Base-by-base conservation (phyloP, 2,888 invertebrate genomes). In the Colletes collaris region DNA sequence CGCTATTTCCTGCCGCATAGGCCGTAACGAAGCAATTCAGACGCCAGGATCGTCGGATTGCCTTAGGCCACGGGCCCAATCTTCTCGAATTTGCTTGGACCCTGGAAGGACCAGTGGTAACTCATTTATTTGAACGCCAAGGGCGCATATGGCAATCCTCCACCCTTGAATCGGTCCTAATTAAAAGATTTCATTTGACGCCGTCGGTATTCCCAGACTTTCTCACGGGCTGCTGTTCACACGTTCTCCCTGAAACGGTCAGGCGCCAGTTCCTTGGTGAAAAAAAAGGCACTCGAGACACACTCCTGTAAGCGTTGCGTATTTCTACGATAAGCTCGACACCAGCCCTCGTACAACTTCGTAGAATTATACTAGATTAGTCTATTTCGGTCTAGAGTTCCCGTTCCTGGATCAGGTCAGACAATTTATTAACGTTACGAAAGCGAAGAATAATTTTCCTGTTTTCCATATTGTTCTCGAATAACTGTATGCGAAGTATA, bases 31-130 rank as follows among this genome's bases (percentile, higher is more conserved):
- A 46, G 62, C 65, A 40, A 65, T 40, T 19, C 56, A 40, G 62
- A 11, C 40, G 55, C 56, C 59, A 64, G 71, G 56, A 64, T 44
- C 56, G 59, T 70, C 70, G 77, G 62, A 60, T 76, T 16, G 75
- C 85, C 85, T 11, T 27, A 37, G 70, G 86, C 66, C 76, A 74
- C 40, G 76, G 81, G 73, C 66, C 75, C 78, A 65, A 79, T 83
- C 85, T 85, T 83, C 73, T 87, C 82, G 87, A 89, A 89, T 89
- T 89, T 88, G 90, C 86, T 78, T 59, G 82, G 82, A 74, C 83
- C 79, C 64, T 58, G 59, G 58, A 66, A 75, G 76, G 76, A 74
- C 65, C 49, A 53, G 10, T 55, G 62, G 64, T 63, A 67, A 75
- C 78, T 82, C 86, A 77, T 88, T 88, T 87, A 85, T 85, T 73